These are phyloP conservation scores for Ganaspis brasiliensis DNA, from an alignment of 2,888 invertebrate species.

Conservation along the genomic window DNA sequence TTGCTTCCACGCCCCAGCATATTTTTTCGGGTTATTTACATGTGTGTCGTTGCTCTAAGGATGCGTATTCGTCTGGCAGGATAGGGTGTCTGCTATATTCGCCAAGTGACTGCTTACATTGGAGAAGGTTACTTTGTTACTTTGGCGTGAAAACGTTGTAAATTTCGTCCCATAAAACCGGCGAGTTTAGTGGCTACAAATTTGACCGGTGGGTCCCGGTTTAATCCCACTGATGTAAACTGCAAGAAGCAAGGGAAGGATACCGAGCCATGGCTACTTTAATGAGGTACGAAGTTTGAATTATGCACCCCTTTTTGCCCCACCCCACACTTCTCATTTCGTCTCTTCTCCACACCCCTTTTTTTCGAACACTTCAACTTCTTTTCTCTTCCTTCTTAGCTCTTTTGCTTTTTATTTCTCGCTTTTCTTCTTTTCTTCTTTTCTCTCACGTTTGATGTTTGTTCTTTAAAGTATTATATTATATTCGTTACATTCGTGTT, in stretches of 20 bases:
- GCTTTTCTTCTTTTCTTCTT: not conserved
- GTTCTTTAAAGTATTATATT: no score
- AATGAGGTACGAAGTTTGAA: slow-evolving; percentile 77
- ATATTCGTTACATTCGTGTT: no score
- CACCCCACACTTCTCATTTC: slow-evolving; percentile 48
- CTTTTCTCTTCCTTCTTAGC: not conserved
- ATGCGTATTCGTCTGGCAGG: slow-evolving; percentile 20
- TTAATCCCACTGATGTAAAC: slow-evolving; percentile 67
- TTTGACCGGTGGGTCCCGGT: slow-evolving; percentile 71
- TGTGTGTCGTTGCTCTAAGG: slow-evolving; percentile 15
- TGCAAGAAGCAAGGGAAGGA: slow-evolving; percentile 57
- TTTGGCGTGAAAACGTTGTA: slow-evolving; percentile 76
- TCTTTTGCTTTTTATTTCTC: not conserved
- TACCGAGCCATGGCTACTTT: slow-evolving; percentile 70
- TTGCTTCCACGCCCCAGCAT: slow-evolving; percentile 14
- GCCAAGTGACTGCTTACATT: slow-evolving; percentile 46
- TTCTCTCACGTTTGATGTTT: not conserved
- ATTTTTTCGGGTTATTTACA: slow-evolving; percentile 33
- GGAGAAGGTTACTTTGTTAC: slow-evolving; percentile 73
- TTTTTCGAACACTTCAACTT: not conserved
- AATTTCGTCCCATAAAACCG: slow-evolving; percentile 76
- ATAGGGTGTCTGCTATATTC: slow-evolving; percentile 41
- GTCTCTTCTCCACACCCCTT: slow-evolving; percentile 42
- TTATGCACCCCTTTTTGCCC: slow-evolving; percentile 70
- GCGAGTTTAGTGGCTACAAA: slow-evolving; percentile 78